Base-by-base conservation (phyloP, 2,888 invertebrate genomes). In the Stomorhina lunata region DNA sequence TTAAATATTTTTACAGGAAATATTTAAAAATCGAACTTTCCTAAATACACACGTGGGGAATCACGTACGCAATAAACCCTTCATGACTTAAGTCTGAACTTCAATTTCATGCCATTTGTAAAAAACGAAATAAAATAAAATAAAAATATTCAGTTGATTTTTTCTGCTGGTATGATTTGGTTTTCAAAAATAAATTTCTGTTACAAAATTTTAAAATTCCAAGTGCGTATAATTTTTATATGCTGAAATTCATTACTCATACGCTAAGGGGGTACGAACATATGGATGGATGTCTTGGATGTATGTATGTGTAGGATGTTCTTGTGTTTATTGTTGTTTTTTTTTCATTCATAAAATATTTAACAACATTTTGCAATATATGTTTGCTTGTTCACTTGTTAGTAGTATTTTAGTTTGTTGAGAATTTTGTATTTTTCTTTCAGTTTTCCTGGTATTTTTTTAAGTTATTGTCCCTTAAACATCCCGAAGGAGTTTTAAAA, bases 181-280 rank as follows among this genome's bases (percentile, higher is more conserved):
- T 25, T 25, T 20, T 3, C 9, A 4, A 63, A 63, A 22, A 17
- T 6, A 22, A 34, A 4, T 3, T 22, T 0, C 3, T 17, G n/a
- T 7, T 34, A 50, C 34, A 17, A 43, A 43, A 29, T 48, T 66
- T 66, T 27, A 48, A 59, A 29, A 76, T 66, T 76, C 48, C 10
- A 48, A 57, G 17, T 66, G 66, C 55, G 75, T 66, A n/a, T 45
- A 27, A 20, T 17, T 48, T 57, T 25, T 57, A 27, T 37, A 34
- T 75, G 17, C 34, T 57, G 7, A 55, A 69, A 80, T 80, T 59
- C 69, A 69, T 75, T 80, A 65, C 55, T 69, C 68, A 65, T 40
- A 57, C 55, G 37, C n/a, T 34, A 9, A 7, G 6, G 20, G 12
- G 17, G 17, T 40, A 15, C 17, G 5, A 6, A 61, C 29, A n/a